Percentiles rank a stretch among this genome's conserved stretches.
phyloP scores from a whole-genome alignment of 2,113 vertebrate genomes.

The Cichladusa arquata region DNA sequence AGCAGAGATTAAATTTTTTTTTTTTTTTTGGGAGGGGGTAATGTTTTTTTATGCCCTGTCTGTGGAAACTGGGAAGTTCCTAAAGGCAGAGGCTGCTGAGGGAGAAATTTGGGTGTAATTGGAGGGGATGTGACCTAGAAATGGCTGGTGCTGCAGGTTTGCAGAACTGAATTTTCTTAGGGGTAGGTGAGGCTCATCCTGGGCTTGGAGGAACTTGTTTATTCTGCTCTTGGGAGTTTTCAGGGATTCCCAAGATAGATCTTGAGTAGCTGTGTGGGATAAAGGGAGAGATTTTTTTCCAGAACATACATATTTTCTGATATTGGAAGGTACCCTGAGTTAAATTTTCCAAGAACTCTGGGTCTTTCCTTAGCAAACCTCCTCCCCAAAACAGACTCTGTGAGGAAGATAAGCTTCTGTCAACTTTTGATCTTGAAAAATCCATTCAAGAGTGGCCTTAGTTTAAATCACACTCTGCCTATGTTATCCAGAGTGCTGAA shows the following conservation, averaged over 20 bases:
- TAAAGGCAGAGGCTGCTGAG: neutral
- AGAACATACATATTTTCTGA: neutral
- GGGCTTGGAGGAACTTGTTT: slow-evolving; percentile 1
- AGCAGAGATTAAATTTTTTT: neutral
- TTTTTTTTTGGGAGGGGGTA: too few species aligned
- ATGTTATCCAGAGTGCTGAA: neutral
- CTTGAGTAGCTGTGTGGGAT: neutral
- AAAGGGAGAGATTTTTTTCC: neutral
- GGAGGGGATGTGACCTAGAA: neutral
- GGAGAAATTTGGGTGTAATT: neutral
- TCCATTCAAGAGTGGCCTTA: neutral
- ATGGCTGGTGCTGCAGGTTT: neutral
- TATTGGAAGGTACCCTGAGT: neutral
- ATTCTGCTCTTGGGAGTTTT: neutral
- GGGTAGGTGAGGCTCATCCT: neutral
- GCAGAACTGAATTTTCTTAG: neutral
- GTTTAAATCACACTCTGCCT: neutral
- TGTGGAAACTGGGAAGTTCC: neutral
- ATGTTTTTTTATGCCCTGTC: rapidly evolving
- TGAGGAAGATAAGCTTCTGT: neutral
- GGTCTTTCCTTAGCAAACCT: neutral
- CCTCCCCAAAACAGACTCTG: neutral
- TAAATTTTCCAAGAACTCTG: neutral
- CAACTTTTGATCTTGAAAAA: neutral
- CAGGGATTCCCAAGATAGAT: neutral